Base-by-base conservation (phyloP, 2,888 invertebrate species). In the Drosophila macrospina region DNA sequence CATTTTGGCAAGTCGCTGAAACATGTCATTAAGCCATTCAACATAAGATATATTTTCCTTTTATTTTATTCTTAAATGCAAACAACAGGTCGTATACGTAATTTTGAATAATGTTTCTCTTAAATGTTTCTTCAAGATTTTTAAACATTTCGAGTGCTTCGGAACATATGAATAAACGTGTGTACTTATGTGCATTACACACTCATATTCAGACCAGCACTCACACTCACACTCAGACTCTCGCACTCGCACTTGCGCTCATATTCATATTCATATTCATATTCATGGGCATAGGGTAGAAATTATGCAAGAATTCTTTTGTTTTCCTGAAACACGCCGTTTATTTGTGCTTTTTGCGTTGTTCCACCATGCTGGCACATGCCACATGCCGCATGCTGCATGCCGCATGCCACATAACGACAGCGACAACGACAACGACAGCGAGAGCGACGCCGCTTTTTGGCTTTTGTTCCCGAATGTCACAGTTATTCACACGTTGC, bases 301-400 rank as follows among this genome's bases (percentile, higher is more conserved):
- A 75, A 75, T 73, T 73, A 78, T 77, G 61, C 74, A 30, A 63
- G 56, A 47, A 50, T 56, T 74, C 74, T 72, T 67, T 74, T 74
- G 78, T 74, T 74, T 55, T 39, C 42, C 78, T 48, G 57, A 34
- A 67, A 72, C 77, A 60, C 62, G 67, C 42, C 61, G 72, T 72
- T 77, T 76, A 47, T 69, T 75, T 74, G 67, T 63, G 52, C 67
- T 20, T 76, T 76, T 73, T 52, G 52, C 60, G 59, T 41, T 64
- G 57, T 57, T 69, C 62, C 24, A 10, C n/a, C 55, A 39, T 56
- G 62, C 51, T 75, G 47, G 47, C 51, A 16, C 16, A 20, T 39
- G 50, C 47, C 47, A 5, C 37, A 13, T 37, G 34, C 48, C 24
- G 6, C 55, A 16, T 34, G 37, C 47, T 48, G 1, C 7, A 5